A percentile compares a stretch with the other conserved stretches of the same genome.
Evolutionary conservation across 1,140 invertebrate genomes (phyloP).

Genomic region (Limonius californicus): DNA sequence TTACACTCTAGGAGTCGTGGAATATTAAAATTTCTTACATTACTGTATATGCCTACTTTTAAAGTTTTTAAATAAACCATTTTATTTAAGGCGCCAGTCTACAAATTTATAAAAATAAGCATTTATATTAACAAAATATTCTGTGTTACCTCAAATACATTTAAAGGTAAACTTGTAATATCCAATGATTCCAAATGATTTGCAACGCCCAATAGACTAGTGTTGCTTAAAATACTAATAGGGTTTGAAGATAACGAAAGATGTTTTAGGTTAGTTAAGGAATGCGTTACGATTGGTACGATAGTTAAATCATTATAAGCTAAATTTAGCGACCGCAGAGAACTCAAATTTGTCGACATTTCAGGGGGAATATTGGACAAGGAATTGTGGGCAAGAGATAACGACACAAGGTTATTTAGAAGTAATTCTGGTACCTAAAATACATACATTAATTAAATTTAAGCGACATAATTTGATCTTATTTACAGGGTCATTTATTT

Average conservation of each 20-base stretch:
- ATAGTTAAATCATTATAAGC: constrained; percentile 71
- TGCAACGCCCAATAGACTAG: constrained; percentile 72
- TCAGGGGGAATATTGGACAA: constrained; percentile 72
- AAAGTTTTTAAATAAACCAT: constrained; percentile 66
- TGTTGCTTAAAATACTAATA: constrained; percentile 74
- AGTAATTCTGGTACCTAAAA: constrained; percentile 72
- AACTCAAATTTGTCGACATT: constrained; percentile 70
- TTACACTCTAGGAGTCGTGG: constrained; percentile 67
- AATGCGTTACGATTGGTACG: constrained; percentile 70
- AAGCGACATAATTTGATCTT: no score
- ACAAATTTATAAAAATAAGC: no score
- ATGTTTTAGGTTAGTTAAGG: constrained; percentile 64
- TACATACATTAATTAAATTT: no score
- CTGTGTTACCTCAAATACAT: constrained; percentile 75
- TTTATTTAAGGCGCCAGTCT: constrained; percentile 71
- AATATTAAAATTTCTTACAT: constrained; percentile 70
- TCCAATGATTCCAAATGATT: constrained; percentile 73
- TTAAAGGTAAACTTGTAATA: constrained; percentile 67
- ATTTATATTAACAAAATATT: no score
- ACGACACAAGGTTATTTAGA: constrained; percentile 64
- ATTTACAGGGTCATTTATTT: no score
- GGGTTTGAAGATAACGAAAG: constrained; percentile 75
- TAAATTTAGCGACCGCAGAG: constrained; percentile 67
- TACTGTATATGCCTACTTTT: constrained; percentile 64
- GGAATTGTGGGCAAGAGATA: constrained; percentile 74